Percentiles rank a stretch among this genome's conserved stretches.
Conservation (phyloP, 2,888 invertebrate species). For the Eupithecia insigniata region DNA sequence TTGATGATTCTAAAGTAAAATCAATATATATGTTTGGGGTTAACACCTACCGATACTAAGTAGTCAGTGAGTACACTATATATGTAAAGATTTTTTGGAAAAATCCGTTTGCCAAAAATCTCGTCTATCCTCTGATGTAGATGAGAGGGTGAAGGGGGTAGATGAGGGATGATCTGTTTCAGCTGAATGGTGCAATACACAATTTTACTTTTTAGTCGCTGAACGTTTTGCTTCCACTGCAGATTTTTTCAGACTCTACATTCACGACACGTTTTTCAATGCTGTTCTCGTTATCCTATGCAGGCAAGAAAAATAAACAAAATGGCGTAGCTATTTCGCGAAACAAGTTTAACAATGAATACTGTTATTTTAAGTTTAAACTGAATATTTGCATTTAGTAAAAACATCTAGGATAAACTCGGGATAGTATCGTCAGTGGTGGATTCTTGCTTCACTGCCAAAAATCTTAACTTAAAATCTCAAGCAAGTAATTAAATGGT, state of each 20-base stretch:
- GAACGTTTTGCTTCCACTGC: background rate
- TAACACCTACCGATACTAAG: no score
- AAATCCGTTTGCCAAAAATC: background rate
- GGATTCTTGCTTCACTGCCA: no score
- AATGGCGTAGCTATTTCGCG: conserved; percentile 20
- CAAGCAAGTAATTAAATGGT: no score
- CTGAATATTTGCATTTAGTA: background rate
- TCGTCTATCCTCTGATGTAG: background rate
- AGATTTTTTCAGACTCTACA: conserved; percentile 28
- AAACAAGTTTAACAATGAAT: conserved; percentile 12
- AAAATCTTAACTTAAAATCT: no score
- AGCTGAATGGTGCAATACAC: background rate
- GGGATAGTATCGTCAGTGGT: no score
- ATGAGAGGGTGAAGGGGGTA: background rate
- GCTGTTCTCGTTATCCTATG: conserved; percentile 30
- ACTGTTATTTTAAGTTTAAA: background rate
- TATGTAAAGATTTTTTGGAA: background rate
- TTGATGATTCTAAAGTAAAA: no score
- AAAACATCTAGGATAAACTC: background rate
- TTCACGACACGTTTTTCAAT: conserved; percentile 34
- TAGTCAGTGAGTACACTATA: background rate
- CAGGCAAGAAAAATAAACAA: conserved; percentile 26
- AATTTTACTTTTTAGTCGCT: background rate
- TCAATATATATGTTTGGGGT: no score
- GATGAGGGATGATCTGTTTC: background rate